phyloP scores from a whole-genome alignment of 1,140 invertebrate genomes.

The Dufourea novaeangliae region DNA sequence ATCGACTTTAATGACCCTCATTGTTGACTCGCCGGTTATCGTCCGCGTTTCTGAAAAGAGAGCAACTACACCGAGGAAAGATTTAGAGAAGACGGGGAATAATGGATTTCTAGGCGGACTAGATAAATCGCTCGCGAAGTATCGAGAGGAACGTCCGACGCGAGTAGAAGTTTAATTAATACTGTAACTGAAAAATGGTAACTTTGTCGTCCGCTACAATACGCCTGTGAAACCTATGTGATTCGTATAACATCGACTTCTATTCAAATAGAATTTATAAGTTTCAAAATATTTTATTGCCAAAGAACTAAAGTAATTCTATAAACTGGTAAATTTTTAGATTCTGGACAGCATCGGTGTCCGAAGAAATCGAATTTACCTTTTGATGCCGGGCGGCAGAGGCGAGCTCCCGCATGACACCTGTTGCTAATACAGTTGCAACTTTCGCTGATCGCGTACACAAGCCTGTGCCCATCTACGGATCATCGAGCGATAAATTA shows the following conservation, averaged over 20 bases:
- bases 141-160: too few relatives aligned
- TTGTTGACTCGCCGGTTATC: background rate
- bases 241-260: too few relatives aligned
- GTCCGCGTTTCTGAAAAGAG: background rate
- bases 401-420: slow-evolving; percentile 30
- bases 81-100: background rate
- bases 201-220: too few relatives aligned
- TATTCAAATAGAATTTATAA: too few relatives aligned
- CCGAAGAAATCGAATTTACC: slow-evolving; percentile 40
- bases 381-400: background rate
- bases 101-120: background rate
- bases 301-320: too few relatives aligned
- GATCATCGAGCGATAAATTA: slow-evolving; percentile 27
- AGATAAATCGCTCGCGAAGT: background rate
- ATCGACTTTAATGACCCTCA: background rate
- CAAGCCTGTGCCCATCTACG: background rate
- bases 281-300: too few relatives aligned
- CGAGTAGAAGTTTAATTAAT: too few relatives aligned
- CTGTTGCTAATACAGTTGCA: slow-evolving; percentile 55
- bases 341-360: too few relatives aligned
- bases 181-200: too few relatives aligned
- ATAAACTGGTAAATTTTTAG: too few relatives aligned
- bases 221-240: too few relatives aligned
- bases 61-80: background rate
- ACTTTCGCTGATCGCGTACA: slow-evolving; percentile 34